A percentile compares a stretch with the other conserved stretches of the same genome.
phyloP scores from a whole-genome alignment of 2,113 vertebrate genomes.

The Grammomys dolichurus region DNA sequence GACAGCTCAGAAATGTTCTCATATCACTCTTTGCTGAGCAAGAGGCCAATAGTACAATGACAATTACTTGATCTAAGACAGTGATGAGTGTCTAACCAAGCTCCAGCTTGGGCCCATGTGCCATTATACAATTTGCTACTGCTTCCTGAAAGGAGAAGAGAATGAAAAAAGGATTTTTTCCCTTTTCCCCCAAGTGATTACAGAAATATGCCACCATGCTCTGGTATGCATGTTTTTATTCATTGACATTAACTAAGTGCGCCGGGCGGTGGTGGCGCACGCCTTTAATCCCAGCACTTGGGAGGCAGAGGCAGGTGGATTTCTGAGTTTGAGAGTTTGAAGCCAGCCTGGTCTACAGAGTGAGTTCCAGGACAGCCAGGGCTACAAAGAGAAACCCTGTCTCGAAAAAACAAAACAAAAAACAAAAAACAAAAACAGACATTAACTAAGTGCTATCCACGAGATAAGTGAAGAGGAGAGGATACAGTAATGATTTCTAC shows the following conservation, averaged over 20 bases:
- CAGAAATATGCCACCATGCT: background rate
- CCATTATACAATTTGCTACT: conserved; percentile 41
- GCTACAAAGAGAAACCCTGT: no score
- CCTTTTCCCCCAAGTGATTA: background rate
- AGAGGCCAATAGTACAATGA: background rate
- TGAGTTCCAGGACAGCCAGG: no score
- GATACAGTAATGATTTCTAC: background rate
- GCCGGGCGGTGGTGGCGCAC: no score
- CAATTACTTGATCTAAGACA: background rate
- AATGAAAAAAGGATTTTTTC: background rate
- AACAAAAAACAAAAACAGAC: background rate
- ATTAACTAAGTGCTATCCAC: background rate
- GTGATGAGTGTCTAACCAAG: background rate
- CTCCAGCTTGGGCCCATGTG: background rate
- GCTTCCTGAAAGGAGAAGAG: background rate
- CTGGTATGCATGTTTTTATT: conserved; percentile 22
- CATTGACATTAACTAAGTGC: conserved; percentile 11
- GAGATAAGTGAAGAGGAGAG: conserved; percentile 3
- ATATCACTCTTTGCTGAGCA: conserved; percentile 20
- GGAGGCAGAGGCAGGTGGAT: no score
- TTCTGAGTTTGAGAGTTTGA: no score
- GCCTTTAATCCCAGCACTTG: no score
- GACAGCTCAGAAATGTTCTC: conserved; percentile 22
- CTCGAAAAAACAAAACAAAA: no score
- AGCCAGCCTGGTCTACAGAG: no score